Percentiles rank a stretch among this genome's conserved stretches.
Evolutionary conservation across 2,888 invertebrate genomes (phyloP).

Genomic region (Noctua janthe): DNA sequence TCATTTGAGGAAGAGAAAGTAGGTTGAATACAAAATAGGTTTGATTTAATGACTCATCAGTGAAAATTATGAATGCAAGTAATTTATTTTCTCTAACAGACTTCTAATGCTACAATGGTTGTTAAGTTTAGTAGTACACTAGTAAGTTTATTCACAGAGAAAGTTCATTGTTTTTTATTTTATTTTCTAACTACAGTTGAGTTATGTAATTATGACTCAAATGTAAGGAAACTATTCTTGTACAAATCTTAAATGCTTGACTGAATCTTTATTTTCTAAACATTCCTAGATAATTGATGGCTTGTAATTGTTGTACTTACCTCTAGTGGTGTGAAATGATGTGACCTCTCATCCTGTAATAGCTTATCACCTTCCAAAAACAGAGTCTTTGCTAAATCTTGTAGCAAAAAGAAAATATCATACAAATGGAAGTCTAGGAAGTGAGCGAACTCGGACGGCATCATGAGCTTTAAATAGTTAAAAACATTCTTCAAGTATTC

Average conservation of each 20-base stretch:
- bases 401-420: slow-evolving; percentile 96
- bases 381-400: slow-evolving; percentile 95
- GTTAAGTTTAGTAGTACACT: not conserved
- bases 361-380: slow-evolving; percentile 94
- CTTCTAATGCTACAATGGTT: not conserved
- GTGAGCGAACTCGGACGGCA: slow-evolving; percentile 95
- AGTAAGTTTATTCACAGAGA: not conserved
- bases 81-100: not conserved
- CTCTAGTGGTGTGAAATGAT: slow-evolving; percentile 95
- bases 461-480: slow-evolving; percentile 93
- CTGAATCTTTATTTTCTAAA: not conserved
- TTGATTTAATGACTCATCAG: not conserved
- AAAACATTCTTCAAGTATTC: slow-evolving; percentile 95
- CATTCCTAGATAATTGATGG: not conserved
- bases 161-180: not conserved
- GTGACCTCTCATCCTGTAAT: slow-evolving; percentile 91
- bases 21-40: not conserved
- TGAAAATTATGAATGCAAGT: not conserved
- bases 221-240: not conserved
- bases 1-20: slow-evolving; percentile 1
- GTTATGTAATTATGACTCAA: slow-evolving; percentile 6
- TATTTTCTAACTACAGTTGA: not conserved
- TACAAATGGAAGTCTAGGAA: slow-evolving; percentile 97
- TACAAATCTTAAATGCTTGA: not conserved
- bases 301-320: slow-evolving; percentile 83